phyloP scores from a whole-genome alignment of 2,888 invertebrate genomes.

The Drosophila pseudotalamancana region DNA sequence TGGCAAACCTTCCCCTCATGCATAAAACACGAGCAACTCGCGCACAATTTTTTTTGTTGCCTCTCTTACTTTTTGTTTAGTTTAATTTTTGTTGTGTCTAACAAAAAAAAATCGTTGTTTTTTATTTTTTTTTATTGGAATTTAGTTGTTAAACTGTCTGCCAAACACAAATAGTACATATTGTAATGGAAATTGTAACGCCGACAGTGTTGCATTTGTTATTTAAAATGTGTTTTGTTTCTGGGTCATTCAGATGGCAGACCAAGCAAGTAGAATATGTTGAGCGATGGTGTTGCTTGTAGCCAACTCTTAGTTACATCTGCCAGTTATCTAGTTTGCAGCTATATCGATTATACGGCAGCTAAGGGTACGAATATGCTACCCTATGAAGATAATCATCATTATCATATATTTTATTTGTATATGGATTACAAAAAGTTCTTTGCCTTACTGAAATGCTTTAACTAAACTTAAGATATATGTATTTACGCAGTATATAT shows the following conservation, averaged over 20 bases:
- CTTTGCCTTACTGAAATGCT: too few species aligned
- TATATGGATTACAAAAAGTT: too few species aligned
- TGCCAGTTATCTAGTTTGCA: too few species aligned
- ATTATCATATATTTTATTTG: too few species aligned
- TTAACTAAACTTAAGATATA: too few species aligned
- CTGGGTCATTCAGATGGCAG: constrained; percentile 38
- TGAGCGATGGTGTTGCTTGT: constrained; percentile 13
- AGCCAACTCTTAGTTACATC: constrained; percentile 6
- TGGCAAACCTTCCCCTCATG: neutral
- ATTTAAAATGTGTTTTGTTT: constrained; percentile 37
- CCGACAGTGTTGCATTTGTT: constrained; percentile 46
- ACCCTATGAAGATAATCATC: too few species aligned
- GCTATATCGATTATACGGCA: too few species aligned
- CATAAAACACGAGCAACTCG: constrained; percentile 25
- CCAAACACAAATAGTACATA: constrained; percentile 44
- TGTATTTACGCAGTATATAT: too few species aligned
- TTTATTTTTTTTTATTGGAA: constrained; percentile 39
- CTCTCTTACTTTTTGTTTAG: constrained; percentile 17
- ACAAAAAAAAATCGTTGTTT: constrained; percentile 15
- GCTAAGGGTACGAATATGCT: too few species aligned
- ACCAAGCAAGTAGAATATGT: constrained; percentile 1
- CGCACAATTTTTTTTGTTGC: constrained; percentile 16
- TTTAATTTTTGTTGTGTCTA: neutral
- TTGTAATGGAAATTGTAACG: constrained; percentile 67
- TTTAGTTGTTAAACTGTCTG: constrained; percentile 41